These are phyloP conservation scores for Teleogryllus oceanicus DNA, from an alignment of 2,888 invertebrate genomes.

Conservation along the genomic window DNA sequence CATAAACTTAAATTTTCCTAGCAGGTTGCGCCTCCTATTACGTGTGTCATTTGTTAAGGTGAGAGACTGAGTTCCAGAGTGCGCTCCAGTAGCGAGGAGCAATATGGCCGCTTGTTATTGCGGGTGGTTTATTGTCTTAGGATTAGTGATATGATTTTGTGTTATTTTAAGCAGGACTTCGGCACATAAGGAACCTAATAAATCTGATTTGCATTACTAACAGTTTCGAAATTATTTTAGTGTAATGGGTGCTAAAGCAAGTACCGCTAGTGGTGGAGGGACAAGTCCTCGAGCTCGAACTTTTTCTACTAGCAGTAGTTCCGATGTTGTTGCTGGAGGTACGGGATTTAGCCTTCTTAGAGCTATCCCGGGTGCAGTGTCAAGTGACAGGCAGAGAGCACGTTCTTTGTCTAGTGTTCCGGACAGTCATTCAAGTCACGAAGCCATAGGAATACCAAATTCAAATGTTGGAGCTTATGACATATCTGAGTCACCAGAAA, in stretches of 20 bases:
- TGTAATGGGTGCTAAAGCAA: conserved; percentile 78
- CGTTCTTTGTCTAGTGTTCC: conserved; percentile 80
- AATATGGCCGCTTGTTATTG: conserved; percentile 54
- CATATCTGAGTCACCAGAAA: conserved; percentile 62
- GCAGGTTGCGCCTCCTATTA: too few species aligned
- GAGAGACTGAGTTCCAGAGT: neutral
- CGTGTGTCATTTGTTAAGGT: neutral
- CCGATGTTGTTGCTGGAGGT: conserved; percentile 56
- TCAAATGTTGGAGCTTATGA: conserved; percentile 61
- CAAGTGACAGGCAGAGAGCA: conserved; percentile 76
- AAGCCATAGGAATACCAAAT: conserved; percentile 58
- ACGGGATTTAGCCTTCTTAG: conserved; percentile 63
- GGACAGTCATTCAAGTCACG: conserved; percentile 58
- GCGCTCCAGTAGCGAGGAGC: conserved; percentile 41
- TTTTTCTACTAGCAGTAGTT: conserved; percentile 70
- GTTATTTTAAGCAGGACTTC: conserved; percentile 30
- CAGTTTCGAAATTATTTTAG: conserved; percentile 27
- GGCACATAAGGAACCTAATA: conserved; percentile 26
- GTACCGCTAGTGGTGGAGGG: conserved; percentile 68
- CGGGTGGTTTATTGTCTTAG: conserved; percentile 48
- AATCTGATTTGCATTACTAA: conserved; percentile 26
- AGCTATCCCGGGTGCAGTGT: conserved; percentile 64
- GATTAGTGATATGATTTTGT: conserved; percentile 37
- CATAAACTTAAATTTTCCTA: too few species aligned
- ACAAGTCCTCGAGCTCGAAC: conserved; percentile 71